phyloP scores from a whole-genome alignment of 2,113 vertebrate species.

The Dipodomys stephensi region DNA sequence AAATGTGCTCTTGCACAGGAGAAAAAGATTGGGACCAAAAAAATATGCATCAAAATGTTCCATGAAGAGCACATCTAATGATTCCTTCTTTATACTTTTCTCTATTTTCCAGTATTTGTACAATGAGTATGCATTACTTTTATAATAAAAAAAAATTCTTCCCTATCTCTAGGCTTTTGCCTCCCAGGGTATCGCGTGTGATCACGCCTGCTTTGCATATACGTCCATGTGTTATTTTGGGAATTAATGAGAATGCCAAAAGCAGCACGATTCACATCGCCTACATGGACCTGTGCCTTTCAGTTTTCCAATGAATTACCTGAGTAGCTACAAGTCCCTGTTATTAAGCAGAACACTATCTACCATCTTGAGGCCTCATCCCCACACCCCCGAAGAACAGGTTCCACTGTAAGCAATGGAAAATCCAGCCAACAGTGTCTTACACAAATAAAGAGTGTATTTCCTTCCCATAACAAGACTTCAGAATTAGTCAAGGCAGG shows the following conservation, averaged over 20 bases:
- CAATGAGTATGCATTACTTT: background rate
- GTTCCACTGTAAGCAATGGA: background rate
- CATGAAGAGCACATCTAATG: background rate
- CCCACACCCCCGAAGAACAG: background rate
- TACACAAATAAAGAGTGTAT: background rate
- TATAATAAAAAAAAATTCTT: conserved; percentile 60
- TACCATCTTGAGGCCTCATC: background rate
- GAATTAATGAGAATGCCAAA: conserved; percentile 48
- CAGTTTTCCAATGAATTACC: conserved; percentile 53
- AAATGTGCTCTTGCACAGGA: background rate
- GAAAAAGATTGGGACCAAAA: background rate
- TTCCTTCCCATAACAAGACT: conserved; percentile 12
- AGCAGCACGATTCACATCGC: background rate
- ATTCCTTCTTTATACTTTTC: background rate
- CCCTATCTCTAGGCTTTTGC: background rate
- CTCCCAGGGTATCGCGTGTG: conserved; percentile 6
- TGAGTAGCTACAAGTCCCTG: background rate
- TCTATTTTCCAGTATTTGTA: background rate
- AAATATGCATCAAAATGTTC: background rate
- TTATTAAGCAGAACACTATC: conserved; percentile 9
- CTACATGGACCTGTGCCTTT: conserved; percentile 12
- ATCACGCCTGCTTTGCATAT: background rate
- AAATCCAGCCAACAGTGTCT: background rate
- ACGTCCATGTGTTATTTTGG: conserved; percentile 23
- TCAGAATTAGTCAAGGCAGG: background rate